Conservation (phyloP, 2,797 vertebrate genomes). For the Peromyscus eremicus region DNA sequence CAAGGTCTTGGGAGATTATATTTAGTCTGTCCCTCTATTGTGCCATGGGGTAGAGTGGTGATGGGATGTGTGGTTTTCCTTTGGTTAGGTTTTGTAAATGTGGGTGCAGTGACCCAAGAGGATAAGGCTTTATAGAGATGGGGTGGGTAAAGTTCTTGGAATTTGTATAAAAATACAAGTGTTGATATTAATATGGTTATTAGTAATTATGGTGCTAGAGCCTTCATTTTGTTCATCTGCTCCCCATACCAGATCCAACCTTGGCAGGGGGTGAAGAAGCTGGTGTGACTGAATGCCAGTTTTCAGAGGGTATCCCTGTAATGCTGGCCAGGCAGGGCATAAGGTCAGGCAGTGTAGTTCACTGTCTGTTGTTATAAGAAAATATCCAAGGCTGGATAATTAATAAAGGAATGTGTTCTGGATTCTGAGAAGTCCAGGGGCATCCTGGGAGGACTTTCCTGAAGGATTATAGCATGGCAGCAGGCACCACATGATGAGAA, state of each 20-base stretch:
- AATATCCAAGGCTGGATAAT: neutral
- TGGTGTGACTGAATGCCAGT: neutral
- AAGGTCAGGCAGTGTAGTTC: neutral
- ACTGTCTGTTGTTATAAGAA: neutral
- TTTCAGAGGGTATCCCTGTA: neutral
- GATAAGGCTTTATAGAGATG: slow-evolving; percentile 46
- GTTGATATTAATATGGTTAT: neutral
- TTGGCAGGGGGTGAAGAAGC: neutral
- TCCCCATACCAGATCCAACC: neutral
- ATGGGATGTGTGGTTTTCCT: slow-evolving; percentile 53
- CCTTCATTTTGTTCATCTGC: neutral
- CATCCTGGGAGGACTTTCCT: neutral
- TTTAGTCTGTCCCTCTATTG: neutral
- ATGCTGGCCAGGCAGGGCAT: neutral
- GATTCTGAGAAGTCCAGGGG: neutral
- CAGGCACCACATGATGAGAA: neutral
- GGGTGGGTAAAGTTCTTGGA: neutral
- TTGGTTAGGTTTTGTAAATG: slow-evolving; percentile 59
- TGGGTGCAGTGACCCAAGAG: neutral
- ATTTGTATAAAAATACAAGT: neutral
- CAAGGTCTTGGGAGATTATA: neutral
- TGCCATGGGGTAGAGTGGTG: neutral
- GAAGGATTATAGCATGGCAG: neutral
- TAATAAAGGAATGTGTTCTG: neutral
- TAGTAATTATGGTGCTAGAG: neutral